Conservation (phyloP, 2,888 invertebrate species). For the Lochmaea crataegi region DNA sequence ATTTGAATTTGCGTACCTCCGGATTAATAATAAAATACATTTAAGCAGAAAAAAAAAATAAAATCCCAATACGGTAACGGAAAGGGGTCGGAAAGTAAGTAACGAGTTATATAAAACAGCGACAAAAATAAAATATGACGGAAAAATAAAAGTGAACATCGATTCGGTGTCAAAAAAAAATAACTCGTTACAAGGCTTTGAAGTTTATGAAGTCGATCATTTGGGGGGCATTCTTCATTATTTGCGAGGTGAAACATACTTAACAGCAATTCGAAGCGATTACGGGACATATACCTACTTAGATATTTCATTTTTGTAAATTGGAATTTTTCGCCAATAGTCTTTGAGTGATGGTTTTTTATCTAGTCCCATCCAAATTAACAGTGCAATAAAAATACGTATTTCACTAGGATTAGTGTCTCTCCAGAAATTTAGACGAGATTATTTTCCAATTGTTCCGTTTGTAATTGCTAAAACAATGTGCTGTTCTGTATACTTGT, state of each 20-base stretch:
- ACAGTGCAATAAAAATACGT: background rate
- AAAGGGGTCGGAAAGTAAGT: no score
- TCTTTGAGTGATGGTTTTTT: background rate
- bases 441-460: background rate
- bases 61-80: no score
- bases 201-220: slow-evolving; percentile 8
- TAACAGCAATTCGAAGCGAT: background rate
- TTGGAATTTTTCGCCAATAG: background rate
- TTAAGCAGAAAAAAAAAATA: no score
- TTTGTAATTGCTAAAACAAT: background rate
- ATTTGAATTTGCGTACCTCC: no score
- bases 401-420: slow-evolving; percentile 8
- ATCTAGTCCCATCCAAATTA: slow-evolving; percentile 11
- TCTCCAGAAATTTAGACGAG: background rate
- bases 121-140: no score
- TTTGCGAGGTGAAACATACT: background rate
- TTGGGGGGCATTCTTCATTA: background rate
- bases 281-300: background rate
- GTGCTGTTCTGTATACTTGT: background rate
- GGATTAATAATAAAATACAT: no score
- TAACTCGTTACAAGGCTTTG: background rate
- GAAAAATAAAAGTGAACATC: no score
- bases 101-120: no score
- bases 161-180: no score
- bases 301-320: background rate